Base-by-base conservation (phyloP, 2,797 vertebrate genomes). In the Delichon dasypus region DNA sequence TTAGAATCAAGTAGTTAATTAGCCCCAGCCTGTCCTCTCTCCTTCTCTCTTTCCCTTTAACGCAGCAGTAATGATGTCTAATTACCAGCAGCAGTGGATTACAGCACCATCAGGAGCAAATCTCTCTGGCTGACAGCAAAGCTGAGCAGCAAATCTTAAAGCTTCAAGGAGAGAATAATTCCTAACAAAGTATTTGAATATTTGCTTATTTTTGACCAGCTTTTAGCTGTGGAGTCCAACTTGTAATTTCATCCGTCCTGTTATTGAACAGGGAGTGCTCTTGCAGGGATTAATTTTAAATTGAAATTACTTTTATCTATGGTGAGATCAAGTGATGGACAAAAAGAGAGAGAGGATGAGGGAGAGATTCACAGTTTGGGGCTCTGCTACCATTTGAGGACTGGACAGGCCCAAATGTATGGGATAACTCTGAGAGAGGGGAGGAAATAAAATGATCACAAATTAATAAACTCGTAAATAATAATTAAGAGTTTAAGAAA, bases 1-100 rank as follows among this genome's bases (percentile, higher is more conserved):
- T 98, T 98, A 98, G 97, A 98, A 97, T 97, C 96, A 98, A 98
- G 97, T 97, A 98, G 97, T 97, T 98, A 98, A 98, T 98, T 98
- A 98, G 97, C 97, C 97, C 90, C 95, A 97, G 98, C 96, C 98
- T 98, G 97, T 98, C 97, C 97, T 98, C 96, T 97, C 97, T 95
- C 95, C 96, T 98, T 97, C 96, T 97, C 97, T 97, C 96, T 95
- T 95, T 98, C 96, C 96, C 96, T 97, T 98, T 97, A 97, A 97
- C 77, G 68, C 96, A 97, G 97, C 93, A 97, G 97, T 98, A 98
- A 98, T 98, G 97, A 98, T 97, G 97, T 97, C 98, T 98, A 98
- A 98, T 98, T 98, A 98, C 96, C 97, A 98, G 97, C 97, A 97
- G 98, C 97, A 97, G 90, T 97, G 97, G 97, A 97, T 97, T 97